These are phyloP conservation scores for Synanthedon vespiformis DNA, from an alignment of 2,888 invertebrate genomes.

Conservation along the genomic window DNA sequence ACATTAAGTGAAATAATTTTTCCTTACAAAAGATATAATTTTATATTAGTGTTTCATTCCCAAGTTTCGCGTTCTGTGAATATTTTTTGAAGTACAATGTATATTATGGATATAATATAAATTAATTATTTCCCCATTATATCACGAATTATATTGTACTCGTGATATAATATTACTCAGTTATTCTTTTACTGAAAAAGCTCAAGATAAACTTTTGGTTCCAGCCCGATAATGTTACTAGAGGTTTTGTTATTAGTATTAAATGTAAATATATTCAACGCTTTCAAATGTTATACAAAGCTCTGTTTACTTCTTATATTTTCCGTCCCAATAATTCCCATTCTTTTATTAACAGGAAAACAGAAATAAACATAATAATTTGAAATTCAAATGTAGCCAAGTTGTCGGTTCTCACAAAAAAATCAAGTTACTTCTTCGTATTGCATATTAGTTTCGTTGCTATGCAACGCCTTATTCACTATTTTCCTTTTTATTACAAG, in stretches of 20 bases:
- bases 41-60: constrained; percentile 27
- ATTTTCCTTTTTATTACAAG: background rate
- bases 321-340: too few relatives aligned
- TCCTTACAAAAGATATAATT: constrained; percentile 48
- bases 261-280: too few relatives aligned
- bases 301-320: too few relatives aligned
- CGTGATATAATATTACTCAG: too few relatives aligned
- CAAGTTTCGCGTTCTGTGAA: constrained; percentile 30
- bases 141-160: too few relatives aligned
- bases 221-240: too few relatives aligned
- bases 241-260: too few relatives aligned
- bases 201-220: too few relatives aligned
- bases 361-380: background rate
- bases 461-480: background rate
- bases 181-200: too few relatives aligned
- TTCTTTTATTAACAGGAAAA: background rate
- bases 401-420: background rate
- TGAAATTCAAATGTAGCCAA: background rate
- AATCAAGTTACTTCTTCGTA: background rate
- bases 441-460: background rate
- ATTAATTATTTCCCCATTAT: too few relatives aligned
- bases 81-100: constrained; percentile 14
- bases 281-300: too few relatives aligned
- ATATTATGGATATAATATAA: too few relatives aligned
- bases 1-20: constrained; percentile 1